Percentiles rank a stretch among this genome's conserved stretches.
phyloP scores from a whole-genome alignment of 2,888 invertebrate genomes.

The Liposcelis brunnea region DNA sequence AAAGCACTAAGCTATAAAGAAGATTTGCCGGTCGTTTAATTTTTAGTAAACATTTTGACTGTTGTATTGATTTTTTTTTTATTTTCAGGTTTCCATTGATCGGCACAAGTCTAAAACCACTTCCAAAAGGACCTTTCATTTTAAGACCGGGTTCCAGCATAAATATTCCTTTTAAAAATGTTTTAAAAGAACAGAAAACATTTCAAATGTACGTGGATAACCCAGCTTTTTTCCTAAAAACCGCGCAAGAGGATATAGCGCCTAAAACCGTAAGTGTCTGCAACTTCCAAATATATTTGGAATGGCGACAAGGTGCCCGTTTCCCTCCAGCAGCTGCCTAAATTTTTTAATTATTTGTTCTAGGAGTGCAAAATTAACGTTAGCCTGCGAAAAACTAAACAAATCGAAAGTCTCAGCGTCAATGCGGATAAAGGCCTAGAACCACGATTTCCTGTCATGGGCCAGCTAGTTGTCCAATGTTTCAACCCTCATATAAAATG shows the following conservation, averaged over 20 bases:
- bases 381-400: no score
- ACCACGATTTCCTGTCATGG: no score
- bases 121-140: constrained; percentile 21
- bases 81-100: constrained; percentile 20
- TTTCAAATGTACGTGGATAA: constrained; percentile 19
- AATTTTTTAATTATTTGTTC: no score
- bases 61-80: neutral
- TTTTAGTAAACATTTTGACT: neutral
- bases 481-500: no score
- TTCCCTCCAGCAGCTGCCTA: no score
- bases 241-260: constrained; percentile 13
- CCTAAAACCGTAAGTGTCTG: constrained; percentile 18
- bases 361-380: no score
- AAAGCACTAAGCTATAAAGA: no score
- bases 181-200: constrained; percentile 17
- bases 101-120: constrained; percentile 18
- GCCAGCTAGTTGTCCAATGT: no score
- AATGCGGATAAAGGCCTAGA: no score
- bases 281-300: constrained; percentile 16
- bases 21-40: no score
- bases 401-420: no score
- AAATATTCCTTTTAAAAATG: constrained; percentile 20
- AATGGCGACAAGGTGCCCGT: no score
- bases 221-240: constrained; percentile 16
- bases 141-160: constrained; percentile 13